Conservation (phyloP, 2,797 vertebrate species). For the Muraenolepis orangiensis region DNA sequence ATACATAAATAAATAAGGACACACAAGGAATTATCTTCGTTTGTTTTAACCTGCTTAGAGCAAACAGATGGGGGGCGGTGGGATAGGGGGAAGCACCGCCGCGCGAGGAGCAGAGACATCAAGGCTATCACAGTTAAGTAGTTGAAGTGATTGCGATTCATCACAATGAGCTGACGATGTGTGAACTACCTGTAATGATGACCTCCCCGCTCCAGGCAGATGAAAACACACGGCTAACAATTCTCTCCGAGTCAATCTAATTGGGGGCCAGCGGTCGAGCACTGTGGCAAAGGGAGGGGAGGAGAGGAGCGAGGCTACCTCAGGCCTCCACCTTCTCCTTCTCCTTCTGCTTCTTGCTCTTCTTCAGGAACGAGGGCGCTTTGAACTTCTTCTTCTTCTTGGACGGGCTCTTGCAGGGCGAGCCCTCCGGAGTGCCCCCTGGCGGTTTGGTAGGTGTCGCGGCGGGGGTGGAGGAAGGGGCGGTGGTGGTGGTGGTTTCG, state of each 20-base stretch:
- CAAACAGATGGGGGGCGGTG: no score
- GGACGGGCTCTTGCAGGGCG: constrained; percentile 93
- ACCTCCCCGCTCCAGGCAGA: not conserved
- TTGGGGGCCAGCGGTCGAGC: no score
- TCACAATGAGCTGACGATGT: constrained; percentile 25
- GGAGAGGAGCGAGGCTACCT: no score
- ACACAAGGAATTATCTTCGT: constrained; percentile 43
- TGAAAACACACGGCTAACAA: not conserved
- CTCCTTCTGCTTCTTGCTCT: constrained; percentile 96
- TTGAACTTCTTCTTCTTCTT: constrained; percentile 99
- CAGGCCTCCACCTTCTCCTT: constrained; percentile 92
- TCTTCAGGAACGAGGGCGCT: constrained; percentile 92
- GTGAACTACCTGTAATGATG: no score
- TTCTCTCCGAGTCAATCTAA: constrained; percentile 49
- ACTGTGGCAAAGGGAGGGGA: no score
- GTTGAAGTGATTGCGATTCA: constrained; percentile 24
- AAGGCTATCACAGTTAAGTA: constrained; percentile 35
- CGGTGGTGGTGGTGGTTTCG: constrained; percentile 64
- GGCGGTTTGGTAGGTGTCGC: constrained; percentile 61
- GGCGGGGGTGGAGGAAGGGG: constrained; percentile 52
- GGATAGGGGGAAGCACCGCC: no score
- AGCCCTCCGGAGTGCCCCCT: constrained; percentile 83
- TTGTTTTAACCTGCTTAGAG: constrained; percentile 35
- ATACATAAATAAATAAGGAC: not conserved
- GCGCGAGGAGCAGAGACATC: constrained; percentile 24